Evolutionary conservation across 2,888 invertebrate species (phyloP), one percentile per base, ranked within the genome.

Genomic region (Athrips mouffetella): DNA sequence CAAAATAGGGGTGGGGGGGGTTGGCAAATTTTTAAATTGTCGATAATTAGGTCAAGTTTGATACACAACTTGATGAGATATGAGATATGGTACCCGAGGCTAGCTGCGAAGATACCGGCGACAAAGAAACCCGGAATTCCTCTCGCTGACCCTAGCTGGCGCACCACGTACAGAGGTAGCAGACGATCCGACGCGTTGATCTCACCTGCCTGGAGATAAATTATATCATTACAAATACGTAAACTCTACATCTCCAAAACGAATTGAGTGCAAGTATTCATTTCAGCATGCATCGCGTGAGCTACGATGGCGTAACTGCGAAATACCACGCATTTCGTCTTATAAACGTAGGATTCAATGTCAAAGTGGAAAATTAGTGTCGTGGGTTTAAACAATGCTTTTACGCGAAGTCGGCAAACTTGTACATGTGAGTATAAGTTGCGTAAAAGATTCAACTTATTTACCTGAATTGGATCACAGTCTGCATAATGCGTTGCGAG

Each of bases 71-170:
- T n/a, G n/a, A n/a, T n/a, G n/a, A n/a, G n/a, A n/a, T n/a, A n/a
- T n/a, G n/a, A 27, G 27, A n/a, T 27, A n/a, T 50, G 81, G 70
- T 89, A 97, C 97, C 98, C 98, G 59, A 98, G 91, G 66, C 98
- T 97, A 1, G 98, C 98, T 31, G 97, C 97, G 76, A 98, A 98
- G 51, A 98, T 95, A 15, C 98, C 97, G 3, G 98, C 96, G 0
- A 98, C 97, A 77, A 98, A 98, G 64, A 98, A 92, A 2, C 98
- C 98, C 1, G 97, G 94, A 1, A 98, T 84, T 0, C 97, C 97
- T 25, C 91, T 91, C 29, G 93, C 85, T 41, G 90, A 73, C 0
- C 95, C 94, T 70, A 98, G 90, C 51, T 93, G 91, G 52, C 93
- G 92, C 89, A 98, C 95, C 20, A 98, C 96, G 73, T 96, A 98